Evolutionary conservation across 23 tunicate species (phyloP), one percentile per base, ranked within the genome.

Genomic region (Trididemnum clinides): DNA sequence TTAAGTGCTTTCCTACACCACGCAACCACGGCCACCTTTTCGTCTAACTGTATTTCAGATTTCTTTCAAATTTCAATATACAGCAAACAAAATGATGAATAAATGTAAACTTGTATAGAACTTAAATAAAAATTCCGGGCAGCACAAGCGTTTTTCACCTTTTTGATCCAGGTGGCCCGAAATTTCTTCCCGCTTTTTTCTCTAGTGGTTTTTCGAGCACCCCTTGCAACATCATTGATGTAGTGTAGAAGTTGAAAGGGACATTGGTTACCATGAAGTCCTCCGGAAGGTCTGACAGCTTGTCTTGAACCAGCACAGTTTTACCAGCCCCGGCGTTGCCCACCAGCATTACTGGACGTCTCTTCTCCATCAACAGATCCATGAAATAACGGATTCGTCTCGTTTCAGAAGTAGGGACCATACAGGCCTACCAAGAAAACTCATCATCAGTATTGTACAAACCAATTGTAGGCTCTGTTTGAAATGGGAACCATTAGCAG

Each of bases 271-370:
- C 96, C 95, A 96, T 91, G 81, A 64, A 96, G 27, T 91, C 94
- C 19, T 96, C 99, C 4, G 88, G 70, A 20, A 96, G 81, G 1
- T 81, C 78, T 6, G 82, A 81, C 20, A 96, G 90, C 71, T 96
- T 96, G 82, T 96, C 89, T 51, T 96, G 99, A 26, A 96, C 95
- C 75, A 96, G 57, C 15, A 91, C 99, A 2, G 99, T 96, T 71
- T 96, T 96, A 5, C 99, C 99, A 30, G 93, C 39, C 0, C 99
- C 99, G 21, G 99, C 99, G 66, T 96, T 96, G 2, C 99, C 99
- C 6, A 96, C 96, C 31, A 96, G 73, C 99, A 96, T 96, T 15
- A 88, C 93, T 34, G 99, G 99, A 0, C 93, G 84, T 18, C 96
- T 86, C 50, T 79, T 88, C 36, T 96, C 99, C 99, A 96, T 96